Base-by-base conservation (phyloP, 2,113 vertebrate genomes). In the Mustelus asterias region DNA sequence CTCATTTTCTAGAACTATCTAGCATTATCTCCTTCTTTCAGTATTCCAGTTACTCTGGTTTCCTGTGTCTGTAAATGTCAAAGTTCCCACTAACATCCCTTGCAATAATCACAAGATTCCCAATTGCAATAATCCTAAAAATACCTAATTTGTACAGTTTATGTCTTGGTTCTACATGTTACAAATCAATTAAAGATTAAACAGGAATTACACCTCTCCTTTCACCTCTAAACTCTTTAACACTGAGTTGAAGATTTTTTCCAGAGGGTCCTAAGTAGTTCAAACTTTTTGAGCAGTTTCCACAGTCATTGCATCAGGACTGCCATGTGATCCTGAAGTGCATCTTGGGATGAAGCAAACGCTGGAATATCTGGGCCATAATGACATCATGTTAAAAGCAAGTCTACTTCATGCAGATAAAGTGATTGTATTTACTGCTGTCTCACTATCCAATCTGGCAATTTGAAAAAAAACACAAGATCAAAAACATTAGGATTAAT, bases 401-500 rank as follows among this genome's bases (percentile, higher is more conserved):
- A 10, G 60, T 18, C 33, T 37, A 37, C 18, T 92, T 48, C 33
- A 93, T 65, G 13, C 89, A 92, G 7, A n/a, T 26, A 67, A 94
- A 70, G 3, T 58, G 24, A 60, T 60, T 58, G 22, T 0, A 60
- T 14, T 89, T 60, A 60, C 58, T 29, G 29, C 13, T 60, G 33
- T 33, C 24, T 90, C 18, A 41, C n/a, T 41, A 80, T 33, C 3
- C 63, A 41, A 67, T 67, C 18, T 26, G 8, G 65, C 86, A 58
- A 5, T 83, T 41, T 93, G 33, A 7, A 11, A 70, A 44, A 24
- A 93, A 94, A 11, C 3, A 41, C 2, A 44, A 48, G 54, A 6
- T 44, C 18, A 48, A 95, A 94, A 72, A 95, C 44, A 54, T 48
- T 69, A 94, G 13, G 67, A 95, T 44, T 95, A 95, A 90, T 29